Conservation (phyloP, 2,888 invertebrate genomes). For the Caenorhabditis sp. region DNA sequence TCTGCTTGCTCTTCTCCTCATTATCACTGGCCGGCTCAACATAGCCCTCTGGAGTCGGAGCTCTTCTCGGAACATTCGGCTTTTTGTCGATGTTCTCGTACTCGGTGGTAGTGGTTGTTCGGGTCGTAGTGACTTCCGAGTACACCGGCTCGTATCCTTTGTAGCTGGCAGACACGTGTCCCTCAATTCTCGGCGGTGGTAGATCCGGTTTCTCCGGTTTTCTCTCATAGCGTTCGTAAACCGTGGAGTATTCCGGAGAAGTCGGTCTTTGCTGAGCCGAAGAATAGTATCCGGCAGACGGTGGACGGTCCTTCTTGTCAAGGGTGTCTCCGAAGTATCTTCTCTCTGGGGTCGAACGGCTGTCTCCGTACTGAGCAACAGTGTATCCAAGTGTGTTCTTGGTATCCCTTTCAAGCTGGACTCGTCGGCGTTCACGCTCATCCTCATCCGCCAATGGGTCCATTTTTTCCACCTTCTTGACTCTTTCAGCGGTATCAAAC, state of each 20-base stretch:
- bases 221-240: constrained; percentile 61
- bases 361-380: constrained; percentile 73
- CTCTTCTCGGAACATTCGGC: constrained; percentile 52
- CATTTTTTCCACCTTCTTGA: constrained; percentile 63
- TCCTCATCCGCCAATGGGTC: constrained; percentile 69
- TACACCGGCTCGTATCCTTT: constrained; percentile 58
- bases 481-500: constrained; percentile 52
- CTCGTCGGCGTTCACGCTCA: constrained; percentile 57
- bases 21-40: constrained; percentile 42
- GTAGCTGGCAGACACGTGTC: constrained; percentile 46
- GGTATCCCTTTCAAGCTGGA: constrained; percentile 20
- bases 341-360: constrained; percentile 53
- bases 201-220: constrained; percentile 51
- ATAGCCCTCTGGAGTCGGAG: constrained; percentile 52
- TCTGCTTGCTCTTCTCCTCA: constrained; percentile 24
- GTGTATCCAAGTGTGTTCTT: constrained; percentile 67
- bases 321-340: constrained; percentile 64
- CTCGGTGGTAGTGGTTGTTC: constrained; percentile 58
- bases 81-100: constrained; percentile 56
- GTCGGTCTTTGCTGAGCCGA: constrained; percentile 40
- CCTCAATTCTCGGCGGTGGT: constrained; percentile 51
- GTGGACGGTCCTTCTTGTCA: constrained; percentile 50
- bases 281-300: constrained; percentile 47
- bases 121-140: constrained; percentile 57
- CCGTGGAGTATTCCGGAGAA: constrained; percentile 63